Percentiles rank a stretch among this genome's conserved stretches.
These are phyloP conservation scores for Donacobius atricapilla DNA, from an alignment of 2,113 vertebrate species.

Conservation along the genomic window DNA sequence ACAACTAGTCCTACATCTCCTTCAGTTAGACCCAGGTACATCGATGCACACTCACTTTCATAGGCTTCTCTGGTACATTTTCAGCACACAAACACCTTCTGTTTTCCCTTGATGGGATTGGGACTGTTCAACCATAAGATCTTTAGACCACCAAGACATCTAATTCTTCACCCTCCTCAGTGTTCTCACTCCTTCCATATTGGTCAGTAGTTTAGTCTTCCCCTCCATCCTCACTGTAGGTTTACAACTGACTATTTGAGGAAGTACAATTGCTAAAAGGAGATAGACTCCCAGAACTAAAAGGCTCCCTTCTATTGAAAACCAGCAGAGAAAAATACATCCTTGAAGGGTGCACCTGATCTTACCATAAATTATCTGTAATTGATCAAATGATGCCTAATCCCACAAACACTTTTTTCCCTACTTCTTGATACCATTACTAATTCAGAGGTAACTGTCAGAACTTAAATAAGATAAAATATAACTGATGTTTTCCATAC, in stretches of 20 bases:
- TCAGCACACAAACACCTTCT: not conserved
- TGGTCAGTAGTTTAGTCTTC: not conserved
- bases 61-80: not conserved
- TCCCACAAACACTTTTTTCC: not conserved
- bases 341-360: not conserved
- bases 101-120: not conserved
- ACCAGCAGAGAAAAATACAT: not conserved
- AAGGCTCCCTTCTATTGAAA: not conserved
- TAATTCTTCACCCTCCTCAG: not conserved
- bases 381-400: not conserved
- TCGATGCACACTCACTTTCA: not conserved
- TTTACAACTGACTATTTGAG: not conserved
- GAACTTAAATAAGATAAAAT: not conserved
- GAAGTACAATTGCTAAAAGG: not conserved
- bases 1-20: not conserved
- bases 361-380: not conserved
- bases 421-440: not conserved
- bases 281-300: not conserved
- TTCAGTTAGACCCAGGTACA: not conserved
- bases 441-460: not conserved
- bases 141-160: not conserved
- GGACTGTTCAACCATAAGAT: not conserved
- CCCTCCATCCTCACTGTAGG: not conserved
- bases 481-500: not conserved
- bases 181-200: not conserved